phyloP scores from a whole-genome alignment of 2,113 vertebrate genomes.

The Phrynosoma platyrhinos region DNA sequence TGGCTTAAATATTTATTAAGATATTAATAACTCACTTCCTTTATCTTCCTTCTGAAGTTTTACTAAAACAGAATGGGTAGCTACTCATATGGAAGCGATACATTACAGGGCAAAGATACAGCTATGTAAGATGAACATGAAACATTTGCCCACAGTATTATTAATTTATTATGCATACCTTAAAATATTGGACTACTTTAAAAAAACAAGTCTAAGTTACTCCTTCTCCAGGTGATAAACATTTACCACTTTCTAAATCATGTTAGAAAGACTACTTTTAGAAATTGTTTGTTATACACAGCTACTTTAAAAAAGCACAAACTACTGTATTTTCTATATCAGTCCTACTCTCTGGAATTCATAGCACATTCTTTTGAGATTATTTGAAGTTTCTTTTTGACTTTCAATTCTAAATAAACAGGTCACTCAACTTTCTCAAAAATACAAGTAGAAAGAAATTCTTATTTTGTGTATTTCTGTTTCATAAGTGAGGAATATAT shows the following conservation, averaged over 20 bases:
- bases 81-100: slow-evolving; percentile 68
- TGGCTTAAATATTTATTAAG: slow-evolving; percentile 83
- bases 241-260: background rate
- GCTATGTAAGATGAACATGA: slow-evolving; percentile 57
- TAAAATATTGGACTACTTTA: slow-evolving; percentile 41
- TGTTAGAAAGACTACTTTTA: background rate
- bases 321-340: slow-evolving; percentile 38
- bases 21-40: slow-evolving; percentile 76
- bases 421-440: slow-evolving; percentile 30
- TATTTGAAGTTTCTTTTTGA: slow-evolving; percentile 58
- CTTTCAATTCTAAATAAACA: slow-evolving; percentile 48
- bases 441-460: slow-evolving; percentile 22
- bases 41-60: slow-evolving; percentile 71
- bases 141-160: slow-evolving; percentile 54
- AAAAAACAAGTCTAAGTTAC: slow-evolving; percentile 20
- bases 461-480: slow-evolving; percentile 28
- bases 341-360: slow-evolving; percentile 41
- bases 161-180: slow-evolving; percentile 60
- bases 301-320: slow-evolving; percentile 46
- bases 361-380: slow-evolving; percentile 34
- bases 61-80: slow-evolving; percentile 52
- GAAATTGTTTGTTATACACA: slow-evolving; percentile 32
- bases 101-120: slow-evolving; percentile 61
- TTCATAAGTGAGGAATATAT: background rate
- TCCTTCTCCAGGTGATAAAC: slow-evolving; percentile 38